Percentiles rank a stretch among this genome's conserved stretches.
phyloP scores from a whole-genome alignment of 2,888 invertebrate genomes.

The Eueremaeus valkanovi region DNA sequence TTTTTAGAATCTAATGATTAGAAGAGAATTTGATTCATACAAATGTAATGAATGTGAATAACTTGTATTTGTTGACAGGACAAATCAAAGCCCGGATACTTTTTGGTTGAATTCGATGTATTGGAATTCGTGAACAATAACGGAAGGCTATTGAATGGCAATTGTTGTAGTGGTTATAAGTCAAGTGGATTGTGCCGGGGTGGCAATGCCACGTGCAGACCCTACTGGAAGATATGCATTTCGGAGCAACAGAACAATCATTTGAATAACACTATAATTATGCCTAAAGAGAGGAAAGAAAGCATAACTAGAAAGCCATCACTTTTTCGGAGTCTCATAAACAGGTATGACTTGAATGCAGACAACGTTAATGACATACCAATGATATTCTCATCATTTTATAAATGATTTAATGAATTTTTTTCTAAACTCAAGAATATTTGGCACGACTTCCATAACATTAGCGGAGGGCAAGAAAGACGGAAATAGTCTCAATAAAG shows the following conservation, averaged over 20 bases:
- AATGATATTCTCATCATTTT: too few relatives aligned
- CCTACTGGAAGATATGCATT: constrained; percentile 42
- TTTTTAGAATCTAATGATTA: background rate
- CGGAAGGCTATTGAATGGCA: constrained; percentile 40
- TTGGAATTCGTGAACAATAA: constrained; percentile 40
- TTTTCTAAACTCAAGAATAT: background rate
- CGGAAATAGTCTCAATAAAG: background rate
- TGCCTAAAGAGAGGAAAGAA: constrained; percentile 24
- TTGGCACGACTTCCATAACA: background rate
- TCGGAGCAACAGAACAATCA: constrained; percentile 9
- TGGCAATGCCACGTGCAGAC: constrained; percentile 40
- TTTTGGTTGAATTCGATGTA: constrained; percentile 40
- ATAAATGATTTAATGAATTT: background rate
- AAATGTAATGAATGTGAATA: background rate
- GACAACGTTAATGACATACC: too few relatives aligned
- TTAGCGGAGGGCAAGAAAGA: background rate
- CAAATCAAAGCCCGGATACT: constrained; percentile 15
- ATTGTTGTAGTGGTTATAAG: constrained; percentile 40
- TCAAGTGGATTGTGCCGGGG: constrained; percentile 39
- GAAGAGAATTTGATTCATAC: background rate
- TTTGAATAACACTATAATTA: background rate
- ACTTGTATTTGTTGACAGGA: background rate
- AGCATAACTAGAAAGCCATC: constrained; percentile 39
- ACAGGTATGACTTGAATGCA: constrained; percentile 32
- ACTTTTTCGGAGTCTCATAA: constrained; percentile 21